A percentile compares a stretch with the other conserved stretches of the same genome.
These are phyloP conservation scores for Lithosia quadra DNA, from an alignment of 2,888 invertebrate species.

Conservation along the genomic window DNA sequence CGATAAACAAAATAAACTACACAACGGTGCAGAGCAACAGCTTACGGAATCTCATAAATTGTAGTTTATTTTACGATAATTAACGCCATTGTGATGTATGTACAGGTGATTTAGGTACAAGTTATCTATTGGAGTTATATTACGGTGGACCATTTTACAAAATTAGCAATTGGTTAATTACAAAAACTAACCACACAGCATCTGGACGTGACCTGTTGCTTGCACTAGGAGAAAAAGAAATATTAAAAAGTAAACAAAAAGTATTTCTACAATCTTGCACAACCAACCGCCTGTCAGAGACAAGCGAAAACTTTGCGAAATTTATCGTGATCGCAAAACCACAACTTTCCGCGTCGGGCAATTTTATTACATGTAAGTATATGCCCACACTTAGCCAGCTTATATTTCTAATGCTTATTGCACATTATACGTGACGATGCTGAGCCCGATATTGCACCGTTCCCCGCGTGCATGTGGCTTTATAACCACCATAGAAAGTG, in stretches of 20 bases:
- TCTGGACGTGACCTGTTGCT: constrained; percentile 55
- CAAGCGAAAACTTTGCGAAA: constrained; percentile 77
- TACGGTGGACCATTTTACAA: constrained; percentile 16
- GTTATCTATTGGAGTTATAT: not conserved
- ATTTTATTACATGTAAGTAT: constrained; percentile 60
- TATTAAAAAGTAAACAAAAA: constrained; percentile 53
- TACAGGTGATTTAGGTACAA: too few species aligned
- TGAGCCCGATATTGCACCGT: constrained; percentile 45
- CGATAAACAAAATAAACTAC: constrained; percentile 38
- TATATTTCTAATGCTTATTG: constrained; percentile 67
- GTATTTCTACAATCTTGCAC: constrained; percentile 72
- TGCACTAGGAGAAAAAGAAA: constrained; percentile 55
- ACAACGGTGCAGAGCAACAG: constrained; percentile 27
- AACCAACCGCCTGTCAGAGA: constrained; percentile 68
- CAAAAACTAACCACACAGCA: constrained; percentile 22
- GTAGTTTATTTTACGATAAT: not conserved
- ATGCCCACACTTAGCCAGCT: constrained; percentile 61
- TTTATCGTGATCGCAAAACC: constrained; percentile 78
- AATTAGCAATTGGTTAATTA: constrained; percentile 6
- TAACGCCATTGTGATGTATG: not conserved
- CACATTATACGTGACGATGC: constrained; percentile 62
- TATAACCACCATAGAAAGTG: constrained; percentile 39
- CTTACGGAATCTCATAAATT: constrained; percentile 15
- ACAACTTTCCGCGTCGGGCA: constrained; percentile 73
- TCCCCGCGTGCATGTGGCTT: constrained; percentile 33